Percentiles rank a stretch among this genome's conserved stretches.
Conservation (phyloP, 2,888 invertebrate species). For the Cryptocephalus primarius region DNA sequence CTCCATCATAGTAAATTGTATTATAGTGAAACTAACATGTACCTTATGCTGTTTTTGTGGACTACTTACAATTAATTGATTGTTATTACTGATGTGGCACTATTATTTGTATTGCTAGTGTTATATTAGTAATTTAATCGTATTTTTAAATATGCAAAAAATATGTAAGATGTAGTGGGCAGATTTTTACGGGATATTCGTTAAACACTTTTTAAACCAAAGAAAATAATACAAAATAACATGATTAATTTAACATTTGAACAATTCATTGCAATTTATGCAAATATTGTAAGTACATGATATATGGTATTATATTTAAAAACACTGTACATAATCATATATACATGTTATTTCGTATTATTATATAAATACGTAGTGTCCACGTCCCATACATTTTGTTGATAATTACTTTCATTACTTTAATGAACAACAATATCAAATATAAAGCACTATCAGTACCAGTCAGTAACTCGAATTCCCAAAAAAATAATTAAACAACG, state of each 20-base stretch:
- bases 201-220: conserved; percentile 31
- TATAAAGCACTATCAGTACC: too few relatives aligned
- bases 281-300: conserved; percentile 18
- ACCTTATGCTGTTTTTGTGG: conserved; percentile 10
- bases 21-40: background rate
- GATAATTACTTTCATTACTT: background rate
- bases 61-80: conserved; percentile 15
- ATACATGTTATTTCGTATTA: conserved; percentile 27
- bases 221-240: conserved; percentile 29
- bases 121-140: conserved; percentile 19
- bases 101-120: conserved; percentile 23
- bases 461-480: too few relatives aligned
- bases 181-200: conserved; percentile 21
- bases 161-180: conserved; percentile 18
- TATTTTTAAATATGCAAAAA: background rate
- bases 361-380: conserved; percentile 16
- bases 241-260: conserved; percentile 11
- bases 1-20: conserved; percentile 34
- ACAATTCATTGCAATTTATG: conserved; percentile 15
- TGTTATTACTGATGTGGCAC: conserved; percentile 21
- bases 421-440: too few relatives aligned
- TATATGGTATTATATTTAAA: conserved; percentile 4
- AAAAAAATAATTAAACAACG: too few relatives aligned
- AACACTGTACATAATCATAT: conserved; percentile 16
- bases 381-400: conserved; percentile 9